Evolutionary conservation across 2,888 invertebrate genomes (phyloP).

Genomic region (Diachrysia chrysitis): DNA sequence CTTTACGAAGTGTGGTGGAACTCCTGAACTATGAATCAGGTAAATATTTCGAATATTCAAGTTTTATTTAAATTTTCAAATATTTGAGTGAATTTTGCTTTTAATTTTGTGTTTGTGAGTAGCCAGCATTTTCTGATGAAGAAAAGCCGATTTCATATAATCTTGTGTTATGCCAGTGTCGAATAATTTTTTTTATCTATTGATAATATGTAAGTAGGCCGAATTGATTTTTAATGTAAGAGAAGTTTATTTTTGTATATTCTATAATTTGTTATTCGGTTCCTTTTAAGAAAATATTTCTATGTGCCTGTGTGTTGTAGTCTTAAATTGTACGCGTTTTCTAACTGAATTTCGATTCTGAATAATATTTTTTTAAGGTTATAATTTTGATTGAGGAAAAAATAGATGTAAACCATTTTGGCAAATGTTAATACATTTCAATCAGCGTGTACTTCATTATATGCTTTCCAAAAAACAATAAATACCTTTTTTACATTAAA

Average conservation of each 20-base stretch:
- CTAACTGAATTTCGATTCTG: not conserved
- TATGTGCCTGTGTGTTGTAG: no score
- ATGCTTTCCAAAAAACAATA: not conserved
- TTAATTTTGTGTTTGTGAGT: not conserved
- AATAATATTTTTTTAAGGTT: not conserved
- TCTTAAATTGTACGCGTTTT: no score
- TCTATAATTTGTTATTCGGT: no score
- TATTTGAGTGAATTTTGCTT: not conserved
- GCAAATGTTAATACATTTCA: no score
- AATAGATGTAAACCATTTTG: not conserved
- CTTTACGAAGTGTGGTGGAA: not conserved
- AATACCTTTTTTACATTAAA: no score
- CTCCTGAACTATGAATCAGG: not conserved
- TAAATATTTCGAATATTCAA: constrained; percentile 1
- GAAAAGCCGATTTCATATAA: not conserved
- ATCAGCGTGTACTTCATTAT: no score
- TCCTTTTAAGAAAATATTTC: not conserved
- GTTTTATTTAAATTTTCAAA: not conserved
- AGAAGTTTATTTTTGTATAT: not conserved
- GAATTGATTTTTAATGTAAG: not conserved
- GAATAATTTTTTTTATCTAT: not conserved
- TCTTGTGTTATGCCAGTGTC: not conserved
- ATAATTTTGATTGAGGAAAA: not conserved
- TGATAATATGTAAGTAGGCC: not conserved
- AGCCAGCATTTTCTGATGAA: not conserved